Percentiles rank a stretch among this genome's conserved stretches.
These are phyloP conservation scores for Lacerta bilineata DNA, from an alignment of 2,797 vertebrate species.

Conservation along the genomic window DNA sequence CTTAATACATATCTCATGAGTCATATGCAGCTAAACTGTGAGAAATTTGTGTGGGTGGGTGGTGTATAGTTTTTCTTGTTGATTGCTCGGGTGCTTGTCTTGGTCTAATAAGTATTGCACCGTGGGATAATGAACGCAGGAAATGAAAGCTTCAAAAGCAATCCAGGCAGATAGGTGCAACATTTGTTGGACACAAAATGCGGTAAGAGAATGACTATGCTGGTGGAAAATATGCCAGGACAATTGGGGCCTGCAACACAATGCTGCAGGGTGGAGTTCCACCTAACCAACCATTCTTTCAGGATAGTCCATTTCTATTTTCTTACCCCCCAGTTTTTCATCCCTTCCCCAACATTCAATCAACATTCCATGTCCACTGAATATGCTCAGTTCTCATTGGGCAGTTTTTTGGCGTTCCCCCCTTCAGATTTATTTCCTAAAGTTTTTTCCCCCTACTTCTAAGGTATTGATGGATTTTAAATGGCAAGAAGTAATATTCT, in stretches of 20 bases:
- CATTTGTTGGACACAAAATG: slow-evolving; percentile 19
- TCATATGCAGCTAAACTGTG: slow-evolving; percentile 62
- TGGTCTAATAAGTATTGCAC: slow-evolving; percentile 59
- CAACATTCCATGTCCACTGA: too few species aligned
- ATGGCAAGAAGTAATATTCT: too few species aligned
- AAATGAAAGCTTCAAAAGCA: slow-evolving; percentile 45
- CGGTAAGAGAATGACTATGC: background rate
- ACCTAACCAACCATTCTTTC: background rate
- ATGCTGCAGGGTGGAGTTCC: background rate
- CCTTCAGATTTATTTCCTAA: background rate
- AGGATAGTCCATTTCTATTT: background rate
- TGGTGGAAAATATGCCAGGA: slow-evolving; percentile 22
- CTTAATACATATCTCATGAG: slow-evolving; percentile 67
- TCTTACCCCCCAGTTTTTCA: too few species aligned
- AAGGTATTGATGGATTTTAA: too few species aligned
- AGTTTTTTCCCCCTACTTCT: background rate
- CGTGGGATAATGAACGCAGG: slow-evolving; percentile 60
- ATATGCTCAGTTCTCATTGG: background rate
- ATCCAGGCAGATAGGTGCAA: slow-evolving; percentile 15
- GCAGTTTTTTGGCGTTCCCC: background rate
- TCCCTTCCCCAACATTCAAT: too few species aligned
- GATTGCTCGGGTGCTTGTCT: slow-evolving; percentile 59
- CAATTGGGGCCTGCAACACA: background rate
- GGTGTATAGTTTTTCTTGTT: slow-evolving; percentile 62
- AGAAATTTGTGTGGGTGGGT: slow-evolving; percentile 67